Percentiles rank a stretch among this genome's conserved stretches.
phyloP scores from a whole-genome alignment of 2,888 invertebrate species.

The Liodrosophila aerea region DNA sequence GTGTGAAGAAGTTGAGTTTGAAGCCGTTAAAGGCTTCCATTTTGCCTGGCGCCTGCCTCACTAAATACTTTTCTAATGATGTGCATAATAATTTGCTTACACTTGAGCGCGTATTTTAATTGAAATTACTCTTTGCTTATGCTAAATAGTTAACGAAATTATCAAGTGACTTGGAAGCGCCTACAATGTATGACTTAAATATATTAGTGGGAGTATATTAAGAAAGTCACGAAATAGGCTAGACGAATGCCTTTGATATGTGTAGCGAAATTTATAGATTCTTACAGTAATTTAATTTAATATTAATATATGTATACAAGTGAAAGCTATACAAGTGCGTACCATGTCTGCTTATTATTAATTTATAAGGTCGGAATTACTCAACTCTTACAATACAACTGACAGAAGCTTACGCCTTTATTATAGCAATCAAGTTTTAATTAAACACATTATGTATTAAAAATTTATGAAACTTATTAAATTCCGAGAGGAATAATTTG shows the following conservation, averaged over 20 bases:
- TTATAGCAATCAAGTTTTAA: no score
- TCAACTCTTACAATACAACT: no score
- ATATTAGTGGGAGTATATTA: not conserved
- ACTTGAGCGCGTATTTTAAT: slow-evolving; percentile 50
- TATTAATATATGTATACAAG: not conserved
- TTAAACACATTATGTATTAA: no score
- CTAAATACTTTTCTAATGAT: slow-evolving; percentile 71
- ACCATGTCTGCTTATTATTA: no score
- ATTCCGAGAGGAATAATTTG: slow-evolving; percentile 33
- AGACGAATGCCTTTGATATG: no score
- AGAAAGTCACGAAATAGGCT: not conserved
- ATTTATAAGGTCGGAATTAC: no score
- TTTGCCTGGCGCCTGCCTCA: slow-evolving; percentile 5
- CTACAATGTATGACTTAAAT: not conserved
- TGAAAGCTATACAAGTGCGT: no score
- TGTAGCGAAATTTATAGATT: not conserved
- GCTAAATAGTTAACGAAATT: slow-evolving; percentile 16
- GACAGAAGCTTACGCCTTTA: no score
- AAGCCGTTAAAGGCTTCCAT: slow-evolving; percentile 5
- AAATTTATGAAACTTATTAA: slow-evolving; percentile 2
- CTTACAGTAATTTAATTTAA: not conserved
- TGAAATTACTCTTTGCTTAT: slow-evolving; percentile 37
- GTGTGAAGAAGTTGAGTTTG: slow-evolving; percentile 13
- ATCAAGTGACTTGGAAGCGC: slow-evolving; percentile 13
- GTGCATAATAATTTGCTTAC: slow-evolving; percentile 67